Conservation (phyloP, 2,113 vertebrate genomes). For the Acinonyx jubatus region DNA sequence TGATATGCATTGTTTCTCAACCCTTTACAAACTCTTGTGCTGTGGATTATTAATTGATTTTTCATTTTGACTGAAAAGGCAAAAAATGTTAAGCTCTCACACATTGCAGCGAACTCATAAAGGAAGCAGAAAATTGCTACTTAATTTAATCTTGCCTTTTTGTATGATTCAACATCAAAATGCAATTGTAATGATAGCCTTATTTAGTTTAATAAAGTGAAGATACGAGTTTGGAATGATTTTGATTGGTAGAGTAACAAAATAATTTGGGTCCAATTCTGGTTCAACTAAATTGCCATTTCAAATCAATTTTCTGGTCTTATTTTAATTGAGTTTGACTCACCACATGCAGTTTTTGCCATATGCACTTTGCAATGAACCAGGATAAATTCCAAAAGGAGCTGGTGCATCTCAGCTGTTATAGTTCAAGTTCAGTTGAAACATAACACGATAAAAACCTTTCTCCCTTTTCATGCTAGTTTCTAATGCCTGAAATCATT, state of each 20-base stretch:
- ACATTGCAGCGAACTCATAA: not conserved
- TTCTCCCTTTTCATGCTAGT: not conserved
- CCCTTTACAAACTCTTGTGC: not conserved
- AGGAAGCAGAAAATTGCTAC: not conserved
- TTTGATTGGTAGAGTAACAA: not conserved
- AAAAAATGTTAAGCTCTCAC: not conserved
- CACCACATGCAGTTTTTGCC: conserved; percentile 38
- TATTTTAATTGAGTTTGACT: conserved; percentile 50
- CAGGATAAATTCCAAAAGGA: conserved; percentile 36
- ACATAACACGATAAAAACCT: not conserved
- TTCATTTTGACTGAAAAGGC: not conserved
- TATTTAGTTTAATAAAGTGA: not conserved
- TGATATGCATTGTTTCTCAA: not conserved
- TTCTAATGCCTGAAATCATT: not conserved
- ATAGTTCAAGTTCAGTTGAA: not conserved
- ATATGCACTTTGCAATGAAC: conserved; percentile 34
- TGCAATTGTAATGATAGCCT: not conserved
- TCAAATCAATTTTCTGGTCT: conserved; percentile 43
- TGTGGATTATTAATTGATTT: not conserved
- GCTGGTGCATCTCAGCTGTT: not conserved
- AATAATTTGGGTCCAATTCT: conserved; percentile 6
- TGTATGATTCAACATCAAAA: not conserved
- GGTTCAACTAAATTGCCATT: conserved; percentile 49
- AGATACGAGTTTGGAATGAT: conserved; percentile 32
- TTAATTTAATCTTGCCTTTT: not conserved